Base-by-base conservation (phyloP, 2,797 vertebrate species). In the Brotogeris chrysoptera region DNA sequence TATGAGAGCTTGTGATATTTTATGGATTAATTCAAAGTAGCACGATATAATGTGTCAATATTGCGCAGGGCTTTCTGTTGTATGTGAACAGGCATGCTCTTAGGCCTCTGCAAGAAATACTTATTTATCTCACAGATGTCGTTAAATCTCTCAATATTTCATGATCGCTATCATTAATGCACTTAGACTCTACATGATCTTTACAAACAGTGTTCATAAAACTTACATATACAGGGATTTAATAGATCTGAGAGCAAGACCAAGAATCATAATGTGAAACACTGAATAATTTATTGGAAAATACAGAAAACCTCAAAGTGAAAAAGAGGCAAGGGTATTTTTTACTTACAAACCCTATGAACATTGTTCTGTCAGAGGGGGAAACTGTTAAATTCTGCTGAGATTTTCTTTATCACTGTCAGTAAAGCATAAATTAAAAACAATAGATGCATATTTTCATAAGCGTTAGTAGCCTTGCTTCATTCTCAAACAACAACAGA, bases 101-200 rank as follows among this genome's bases (percentile, higher is more conserved):
- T 47, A 74, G 88, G n/a, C 70, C 73, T 76, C 46, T 76, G 44
- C 68, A 70, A 90, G 79, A 80, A 87, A 79, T 73, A 38, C 46
- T 93, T 87, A 84, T 65, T 96, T 88, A 41, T 97, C 78, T 95
- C 92, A 94, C 65, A 80, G 66, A 63, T 71, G 53, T 53, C 64
- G 80, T 89, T 96, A 89, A 96, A 80, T 57, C 73, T 82, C 86
- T 96, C 73, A 80, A 50, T 96, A 95, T 96, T 95, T 92, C 68
- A 78, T 96, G 89, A 92, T 80, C 60, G 41, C 52, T 86, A 63
- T 85, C 53, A 76, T 39, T 88, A 80, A 97, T 85, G 60, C 70
- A 88, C 60, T 93, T 86, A 95, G 73, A 80, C 64, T 78, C 24
- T 81, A 36, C 61, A 61, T 70, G 53, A 72, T 82, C 79, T 77